These are phyloP conservation scores for Piprites chloris DNA, from an alignment of 2,113 vertebrate genomes.

Conservation along the genomic window DNA sequence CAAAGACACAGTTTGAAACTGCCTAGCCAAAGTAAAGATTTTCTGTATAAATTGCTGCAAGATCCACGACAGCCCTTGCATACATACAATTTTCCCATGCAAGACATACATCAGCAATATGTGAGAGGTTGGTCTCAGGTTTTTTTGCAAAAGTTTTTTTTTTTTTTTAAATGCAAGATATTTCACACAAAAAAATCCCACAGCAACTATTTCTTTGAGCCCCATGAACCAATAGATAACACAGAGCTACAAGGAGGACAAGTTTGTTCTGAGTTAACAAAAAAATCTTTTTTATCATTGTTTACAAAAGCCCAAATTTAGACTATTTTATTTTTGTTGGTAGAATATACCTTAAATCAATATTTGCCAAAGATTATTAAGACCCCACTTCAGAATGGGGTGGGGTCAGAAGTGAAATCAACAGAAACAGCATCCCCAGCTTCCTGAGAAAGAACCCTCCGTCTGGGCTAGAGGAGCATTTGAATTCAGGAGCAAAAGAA, in stretches of 20 bases:
- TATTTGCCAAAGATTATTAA: not conserved
- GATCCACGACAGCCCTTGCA: not conserved
- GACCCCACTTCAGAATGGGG: not conserved
- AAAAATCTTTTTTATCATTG: too few species aligned
- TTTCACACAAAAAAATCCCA: not conserved
- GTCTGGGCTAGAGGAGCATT: not conserved
- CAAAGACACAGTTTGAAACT: not conserved
- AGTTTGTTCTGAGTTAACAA: too few species aligned
- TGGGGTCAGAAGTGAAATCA: not conserved
- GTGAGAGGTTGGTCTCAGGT: not conserved
- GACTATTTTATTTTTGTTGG: not conserved
- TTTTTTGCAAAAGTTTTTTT: not conserved
- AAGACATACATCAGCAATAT: not conserved
- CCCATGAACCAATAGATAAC: not conserved
- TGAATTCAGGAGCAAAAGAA: slow-evolving; percentile 64
- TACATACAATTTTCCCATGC: not conserved
- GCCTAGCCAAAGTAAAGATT: not conserved
- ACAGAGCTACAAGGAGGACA: not conserved
- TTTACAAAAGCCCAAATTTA: not conserved
- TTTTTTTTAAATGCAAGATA: not conserved
- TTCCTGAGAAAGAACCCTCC: not conserved
- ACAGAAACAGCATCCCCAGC: slow-evolving; percentile 53
- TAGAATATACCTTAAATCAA: not conserved
- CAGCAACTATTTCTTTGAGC: not conserved
- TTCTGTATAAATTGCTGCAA: not conserved